A percentile compares a stretch with the other conserved stretches of the same genome.
These are phyloP conservation scores for Automeris io DNA, from an alignment of 2,888 invertebrate genomes.

Conservation along the genomic window DNA sequence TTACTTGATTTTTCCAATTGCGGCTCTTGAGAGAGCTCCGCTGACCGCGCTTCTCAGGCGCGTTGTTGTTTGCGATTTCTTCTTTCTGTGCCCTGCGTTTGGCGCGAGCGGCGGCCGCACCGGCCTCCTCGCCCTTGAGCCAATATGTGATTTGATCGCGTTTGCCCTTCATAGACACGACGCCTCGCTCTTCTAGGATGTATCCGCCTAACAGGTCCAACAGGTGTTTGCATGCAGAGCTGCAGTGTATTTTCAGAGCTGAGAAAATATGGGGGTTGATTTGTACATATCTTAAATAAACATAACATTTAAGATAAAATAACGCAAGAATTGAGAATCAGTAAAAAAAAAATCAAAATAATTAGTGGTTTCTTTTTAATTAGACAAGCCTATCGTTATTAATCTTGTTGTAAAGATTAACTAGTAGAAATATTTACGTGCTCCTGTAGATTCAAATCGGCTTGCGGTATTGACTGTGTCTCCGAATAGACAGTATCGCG, in stretches of 20 bases:
- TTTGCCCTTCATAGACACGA: conserved; percentile 89
- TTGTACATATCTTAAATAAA: no score
- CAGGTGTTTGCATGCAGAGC: conserved; percentile 82
- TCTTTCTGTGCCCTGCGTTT: conserved; percentile 56
- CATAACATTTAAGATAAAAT: no score
- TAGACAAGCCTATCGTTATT: no score
- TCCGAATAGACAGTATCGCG: conserved; percentile 93
- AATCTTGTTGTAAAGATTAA: no score
- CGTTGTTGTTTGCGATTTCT: conserved; percentile 61
- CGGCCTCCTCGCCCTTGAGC: conserved; percentile 85
- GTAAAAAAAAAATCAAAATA: no score
- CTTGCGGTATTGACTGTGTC: conserved; percentile 96
- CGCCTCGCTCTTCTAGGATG: conserved; percentile 83
- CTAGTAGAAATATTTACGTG: conserved; percentile 78
- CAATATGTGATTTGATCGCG: conserved; percentile 90
- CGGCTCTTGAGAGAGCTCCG: conserved; percentile 82
- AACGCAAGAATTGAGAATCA: no score
- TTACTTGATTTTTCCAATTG: conserved; percentile 70
- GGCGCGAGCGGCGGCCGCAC: conserved; percentile 71
- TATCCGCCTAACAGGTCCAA: conserved; percentile 86
- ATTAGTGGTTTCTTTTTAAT: no score
- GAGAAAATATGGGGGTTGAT: no score
- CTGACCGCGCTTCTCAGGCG: conserved; percentile 42
- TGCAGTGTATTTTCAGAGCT: conserved; percentile 91
- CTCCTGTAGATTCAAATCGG: conserved; percentile 90